Conservation (phyloP, 2,113 vertebrate genomes). For the Larimichthys crocea region DNA sequence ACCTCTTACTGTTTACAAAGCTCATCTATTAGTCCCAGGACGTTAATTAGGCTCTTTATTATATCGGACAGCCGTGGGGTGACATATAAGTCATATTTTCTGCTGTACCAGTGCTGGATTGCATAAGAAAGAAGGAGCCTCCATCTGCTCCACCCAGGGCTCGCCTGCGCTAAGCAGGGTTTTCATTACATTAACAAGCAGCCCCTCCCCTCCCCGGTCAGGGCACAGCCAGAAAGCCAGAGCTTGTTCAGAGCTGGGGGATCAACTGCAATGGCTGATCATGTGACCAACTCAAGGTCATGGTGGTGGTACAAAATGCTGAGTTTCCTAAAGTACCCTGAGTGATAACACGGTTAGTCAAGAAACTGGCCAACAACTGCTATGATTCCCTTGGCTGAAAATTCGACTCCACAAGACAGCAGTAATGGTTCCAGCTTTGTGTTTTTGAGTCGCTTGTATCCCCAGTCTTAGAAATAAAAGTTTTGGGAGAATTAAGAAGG, state of each 20-base stretch:
- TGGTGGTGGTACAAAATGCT: neutral
- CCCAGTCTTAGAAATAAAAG: neutral
- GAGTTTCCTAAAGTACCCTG: constrained; percentile 13
- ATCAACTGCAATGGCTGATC: constrained; percentile 2
- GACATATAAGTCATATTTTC: constrained; percentile 50
- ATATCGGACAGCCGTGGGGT: constrained; percentile 39
- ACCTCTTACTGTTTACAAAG: constrained; percentile 6
- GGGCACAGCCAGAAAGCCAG: neutral
- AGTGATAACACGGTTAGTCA: neutral
- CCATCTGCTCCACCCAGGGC: constrained; percentile 62
- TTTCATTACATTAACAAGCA: constrained; percentile 43
- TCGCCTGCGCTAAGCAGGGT: constrained; percentile 23
- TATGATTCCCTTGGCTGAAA: neutral
- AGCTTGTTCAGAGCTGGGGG: neutral
- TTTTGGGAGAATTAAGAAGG: neutral
- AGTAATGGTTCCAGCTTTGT: neutral
- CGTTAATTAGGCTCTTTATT: constrained; percentile 48
- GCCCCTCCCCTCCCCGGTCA: neutral
- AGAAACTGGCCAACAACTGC: neutral
- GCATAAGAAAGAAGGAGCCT: constrained; percentile 61
- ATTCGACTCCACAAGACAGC: neutral
- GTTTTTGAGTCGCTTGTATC: neutral
- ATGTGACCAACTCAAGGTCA: constrained; percentile 44
- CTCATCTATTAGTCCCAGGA: constrained; percentile 22
- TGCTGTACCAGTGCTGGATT: constrained; percentile 47